Conservation (phyloP, 2,888 invertebrate genomes). For the Artemia sinica region DNA sequence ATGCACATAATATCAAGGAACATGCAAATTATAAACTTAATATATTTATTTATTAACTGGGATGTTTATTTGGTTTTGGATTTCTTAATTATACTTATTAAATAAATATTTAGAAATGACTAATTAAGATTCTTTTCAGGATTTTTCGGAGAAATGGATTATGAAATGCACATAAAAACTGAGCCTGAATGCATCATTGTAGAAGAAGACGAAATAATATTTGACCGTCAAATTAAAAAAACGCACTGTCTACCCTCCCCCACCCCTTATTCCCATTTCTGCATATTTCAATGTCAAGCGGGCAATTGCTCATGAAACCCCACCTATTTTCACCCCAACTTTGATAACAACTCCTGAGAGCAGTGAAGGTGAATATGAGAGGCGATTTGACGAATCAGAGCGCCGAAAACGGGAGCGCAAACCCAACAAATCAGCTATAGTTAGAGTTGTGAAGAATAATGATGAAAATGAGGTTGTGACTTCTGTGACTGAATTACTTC, state of each 20-base stretch:
- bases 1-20: too few species aligned
- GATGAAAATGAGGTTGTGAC: not conserved
- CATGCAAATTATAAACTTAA: too few species aligned
- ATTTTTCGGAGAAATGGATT: not conserved
- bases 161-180: conserved; percentile 1
- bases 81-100: too few species aligned
- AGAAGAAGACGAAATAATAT: conserved; percentile 1
- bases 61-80: too few species aligned
- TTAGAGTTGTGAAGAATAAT: conserved; percentile 34
- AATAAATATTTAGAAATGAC: too few species aligned
- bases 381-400: not conserved
- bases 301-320: not conserved
- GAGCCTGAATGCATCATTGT: conserved; percentile 10
- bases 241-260: not conserved
- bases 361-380: not conserved
- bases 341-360: not conserved
- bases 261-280: not conserved
- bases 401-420: conserved; percentile 51
- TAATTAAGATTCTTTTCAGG: too few species aligned
- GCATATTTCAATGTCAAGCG: conserved; percentile 9
- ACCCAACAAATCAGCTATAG: conserved; percentile 80
- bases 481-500: conserved; percentile 10
- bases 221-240: not conserved
- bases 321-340: conserved; percentile 3
- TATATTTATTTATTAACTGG: too few species aligned